Evolutionary conservation across 2,797 vertebrate genomes (phyloP).

Genomic region (Hydrocynus forskahlii): DNA sequence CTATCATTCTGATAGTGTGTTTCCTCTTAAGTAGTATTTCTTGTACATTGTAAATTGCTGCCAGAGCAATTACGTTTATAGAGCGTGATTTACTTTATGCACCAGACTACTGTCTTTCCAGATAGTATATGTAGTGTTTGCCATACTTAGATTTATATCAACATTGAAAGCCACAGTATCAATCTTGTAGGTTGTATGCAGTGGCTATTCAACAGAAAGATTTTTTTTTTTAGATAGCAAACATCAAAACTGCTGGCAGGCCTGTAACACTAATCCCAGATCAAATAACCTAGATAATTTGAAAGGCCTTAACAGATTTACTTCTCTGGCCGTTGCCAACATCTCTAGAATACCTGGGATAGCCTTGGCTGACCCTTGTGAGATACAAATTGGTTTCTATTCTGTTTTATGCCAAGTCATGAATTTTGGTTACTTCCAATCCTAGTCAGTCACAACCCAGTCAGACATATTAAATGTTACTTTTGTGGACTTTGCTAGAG

Average conservation of each 20-base stretch:
- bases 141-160: no score
- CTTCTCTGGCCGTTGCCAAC: not conserved
- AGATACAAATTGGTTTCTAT: conserved; percentile 23
- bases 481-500: not conserved
- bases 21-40: no score
- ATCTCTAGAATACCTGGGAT: conserved; percentile 5
- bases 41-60: no score
- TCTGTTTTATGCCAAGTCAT: conserved; percentile 8
- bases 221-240: not conserved
- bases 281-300: not conserved
- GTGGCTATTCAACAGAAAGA: no score
- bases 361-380: conserved; percentile 2
- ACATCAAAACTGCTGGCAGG: not conserved
- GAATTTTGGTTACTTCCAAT: conserved; percentile 17
- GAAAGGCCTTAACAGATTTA: not conserved
- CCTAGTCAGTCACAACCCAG: no score
- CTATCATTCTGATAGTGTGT: no score
- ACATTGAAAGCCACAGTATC: no score
- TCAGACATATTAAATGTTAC: not conserved
- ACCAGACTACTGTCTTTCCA: no score
- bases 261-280: not conserved
- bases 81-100: no score
- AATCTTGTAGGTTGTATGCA: no score
- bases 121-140: no score
- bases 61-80: no score